Conservation (phyloP, 64 coral and sea anemone species). For the Anthopleura sola region DNA sequence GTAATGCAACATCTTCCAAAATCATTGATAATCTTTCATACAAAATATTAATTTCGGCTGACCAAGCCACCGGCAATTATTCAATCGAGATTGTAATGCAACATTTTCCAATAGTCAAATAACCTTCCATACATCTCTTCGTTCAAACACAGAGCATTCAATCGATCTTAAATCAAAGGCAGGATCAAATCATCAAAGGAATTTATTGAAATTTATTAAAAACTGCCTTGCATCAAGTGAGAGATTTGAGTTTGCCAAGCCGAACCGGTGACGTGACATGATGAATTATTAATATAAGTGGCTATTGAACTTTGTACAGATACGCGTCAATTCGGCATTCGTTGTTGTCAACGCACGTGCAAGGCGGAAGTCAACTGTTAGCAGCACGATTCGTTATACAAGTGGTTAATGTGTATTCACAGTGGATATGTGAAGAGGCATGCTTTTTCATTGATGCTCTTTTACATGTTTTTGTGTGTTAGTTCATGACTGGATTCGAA, state of each 20-base stretch:
- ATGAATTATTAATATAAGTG: background rate
- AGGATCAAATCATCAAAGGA: no score
- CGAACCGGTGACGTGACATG: background rate
- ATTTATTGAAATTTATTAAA: no score
- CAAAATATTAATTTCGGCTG: no score
- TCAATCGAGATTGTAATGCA: no score
- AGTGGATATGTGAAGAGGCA: background rate
- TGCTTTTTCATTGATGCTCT: background rate
- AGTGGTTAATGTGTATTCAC: background rate
- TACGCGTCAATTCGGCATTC: background rate
- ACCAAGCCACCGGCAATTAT: no score
- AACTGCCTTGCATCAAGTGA: no score
- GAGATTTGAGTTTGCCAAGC: background rate
- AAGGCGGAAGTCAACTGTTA: background rate
- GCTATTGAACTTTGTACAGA: background rate
- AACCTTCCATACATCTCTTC: no score
- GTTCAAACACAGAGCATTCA: no score
- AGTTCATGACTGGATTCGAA: background rate
- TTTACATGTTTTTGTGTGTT: background rate
- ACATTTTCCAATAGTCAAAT: no score
- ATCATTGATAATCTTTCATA: no score
- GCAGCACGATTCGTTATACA: background rate
- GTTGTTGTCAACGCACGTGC: background rate
- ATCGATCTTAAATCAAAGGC: no score
- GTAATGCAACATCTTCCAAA: no score